phyloP scores from a whole-genome alignment of 2,888 invertebrate genomes.

The Anagyrus pseudococci region DNA sequence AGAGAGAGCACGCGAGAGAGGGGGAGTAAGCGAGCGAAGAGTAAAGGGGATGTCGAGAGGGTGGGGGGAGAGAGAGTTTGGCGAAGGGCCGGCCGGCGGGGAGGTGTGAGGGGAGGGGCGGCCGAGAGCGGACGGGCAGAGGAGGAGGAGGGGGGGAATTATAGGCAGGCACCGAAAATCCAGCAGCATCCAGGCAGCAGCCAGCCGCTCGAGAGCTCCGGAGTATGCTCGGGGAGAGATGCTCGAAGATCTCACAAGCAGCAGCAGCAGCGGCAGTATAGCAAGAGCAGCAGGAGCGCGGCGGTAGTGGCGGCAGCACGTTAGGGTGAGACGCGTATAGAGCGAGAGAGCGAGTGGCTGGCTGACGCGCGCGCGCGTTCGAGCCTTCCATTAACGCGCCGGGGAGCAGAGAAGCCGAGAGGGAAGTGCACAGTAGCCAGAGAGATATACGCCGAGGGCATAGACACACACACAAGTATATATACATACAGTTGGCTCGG shows the following conservation, averaged over 20 bases:
- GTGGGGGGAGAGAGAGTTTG: too few relatives aligned
- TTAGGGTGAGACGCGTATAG: not conserved
- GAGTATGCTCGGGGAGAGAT: too few relatives aligned
- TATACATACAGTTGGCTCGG: too few relatives aligned
- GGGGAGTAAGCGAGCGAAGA: slow-evolving; percentile 10
- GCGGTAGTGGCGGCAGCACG: slow-evolving; percentile 29
- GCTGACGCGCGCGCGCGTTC: slow-evolving; percentile 49
- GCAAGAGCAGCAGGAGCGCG: slow-evolving; percentile 41
- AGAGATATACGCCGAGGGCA: not conserved
- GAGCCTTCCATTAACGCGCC: too few relatives aligned
- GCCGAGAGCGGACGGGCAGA: not conserved
- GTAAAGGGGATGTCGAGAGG: not conserved
- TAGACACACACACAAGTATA: too few relatives aligned
- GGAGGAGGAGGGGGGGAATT: not conserved
- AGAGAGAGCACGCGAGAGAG: slow-evolving; percentile 10
- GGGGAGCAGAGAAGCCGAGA: too few relatives aligned
- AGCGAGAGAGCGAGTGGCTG: slow-evolving; percentile 3
- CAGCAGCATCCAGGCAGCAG: not conserved
- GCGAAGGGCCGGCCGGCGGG: too few relatives aligned
- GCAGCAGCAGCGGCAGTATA: slow-evolving; percentile 12
- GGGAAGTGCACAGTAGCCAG: too few relatives aligned
- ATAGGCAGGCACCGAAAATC: not conserved
- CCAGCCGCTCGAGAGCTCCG: too few relatives aligned
- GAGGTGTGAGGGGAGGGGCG: too few relatives aligned
- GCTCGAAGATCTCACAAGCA: too few relatives aligned